A percentile compares a stretch with the other conserved stretches of the same genome.
Evolutionary conservation across 2,113 vertebrate species (phyloP).

Genomic region (Rhabdornis inornatus): DNA sequence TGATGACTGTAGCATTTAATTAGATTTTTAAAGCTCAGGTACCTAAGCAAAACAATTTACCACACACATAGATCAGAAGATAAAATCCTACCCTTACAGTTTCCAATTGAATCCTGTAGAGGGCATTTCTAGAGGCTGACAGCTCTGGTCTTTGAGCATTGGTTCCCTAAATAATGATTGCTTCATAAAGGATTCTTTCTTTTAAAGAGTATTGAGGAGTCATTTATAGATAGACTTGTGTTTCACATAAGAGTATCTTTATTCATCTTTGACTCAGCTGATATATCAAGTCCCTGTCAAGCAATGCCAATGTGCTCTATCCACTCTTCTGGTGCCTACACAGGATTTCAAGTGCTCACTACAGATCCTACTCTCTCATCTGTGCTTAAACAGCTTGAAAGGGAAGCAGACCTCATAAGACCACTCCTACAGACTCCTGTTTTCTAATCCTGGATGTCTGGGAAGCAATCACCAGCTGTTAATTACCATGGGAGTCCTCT

Average conservation of each 20-base stretch:
- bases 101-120: background rate
- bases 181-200: background rate
- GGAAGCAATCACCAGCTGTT: background rate
- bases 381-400: background rate
- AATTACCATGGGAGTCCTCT: background rate
- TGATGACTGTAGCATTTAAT: background rate
- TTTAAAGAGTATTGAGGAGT: background rate
- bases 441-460: background rate
- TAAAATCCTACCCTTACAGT: background rate
- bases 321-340: background rate
- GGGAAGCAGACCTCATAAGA: background rate
- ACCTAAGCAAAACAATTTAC: background rate
- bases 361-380: background rate
- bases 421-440: background rate
- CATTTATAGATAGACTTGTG: background rate
- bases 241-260: background rate
- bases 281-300: background rate
- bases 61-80: background rate
- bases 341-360: background rate
- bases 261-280: background rate
- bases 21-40: background rate
- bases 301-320: background rate
- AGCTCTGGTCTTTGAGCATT: background rate
- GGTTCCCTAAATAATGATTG: background rate
- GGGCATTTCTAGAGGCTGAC: background rate